Conservation (phyloP, 2,113 vertebrate genomes). For the Bothrops jararaca region DNA sequence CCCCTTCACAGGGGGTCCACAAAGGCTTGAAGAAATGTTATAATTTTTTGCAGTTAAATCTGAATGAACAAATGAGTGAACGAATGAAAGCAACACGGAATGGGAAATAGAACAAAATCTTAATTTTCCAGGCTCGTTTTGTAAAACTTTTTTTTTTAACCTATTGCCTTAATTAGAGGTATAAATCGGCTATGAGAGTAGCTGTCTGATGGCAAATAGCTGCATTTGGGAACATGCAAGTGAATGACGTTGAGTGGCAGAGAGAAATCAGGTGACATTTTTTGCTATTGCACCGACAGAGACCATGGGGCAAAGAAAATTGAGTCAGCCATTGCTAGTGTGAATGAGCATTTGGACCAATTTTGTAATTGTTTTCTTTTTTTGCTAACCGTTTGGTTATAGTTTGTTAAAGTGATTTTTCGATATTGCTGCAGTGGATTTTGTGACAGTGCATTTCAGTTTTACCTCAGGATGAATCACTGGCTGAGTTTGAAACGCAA, state of each 20-base stretch:
- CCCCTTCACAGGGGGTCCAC: not conserved
- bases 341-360: not conserved
- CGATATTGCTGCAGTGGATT: not conserved
- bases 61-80: not conserved
- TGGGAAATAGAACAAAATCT: not conserved
- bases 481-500: not conserved
- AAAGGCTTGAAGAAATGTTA: not conserved
- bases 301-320: not conserved
- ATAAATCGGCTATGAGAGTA: not conserved
- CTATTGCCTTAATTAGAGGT: not conserved
- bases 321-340: not conserved
- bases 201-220: not conserved
- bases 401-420: not conserved
- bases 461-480: not conserved
- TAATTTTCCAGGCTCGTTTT: not conserved
- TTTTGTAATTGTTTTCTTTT: not conserved
- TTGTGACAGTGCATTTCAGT: not conserved
- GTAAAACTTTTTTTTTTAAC: not conserved
- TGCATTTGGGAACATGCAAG: not conserved
- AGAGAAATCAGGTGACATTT: not conserved
- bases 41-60: not conserved
- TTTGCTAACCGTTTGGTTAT: not conserved
- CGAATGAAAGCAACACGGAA: not conserved
- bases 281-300: not conserved
- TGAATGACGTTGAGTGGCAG: not conserved